phyloP scores from a whole-genome alignment of 2,888 invertebrate genomes.

The Hydriomena furcata region DNA sequence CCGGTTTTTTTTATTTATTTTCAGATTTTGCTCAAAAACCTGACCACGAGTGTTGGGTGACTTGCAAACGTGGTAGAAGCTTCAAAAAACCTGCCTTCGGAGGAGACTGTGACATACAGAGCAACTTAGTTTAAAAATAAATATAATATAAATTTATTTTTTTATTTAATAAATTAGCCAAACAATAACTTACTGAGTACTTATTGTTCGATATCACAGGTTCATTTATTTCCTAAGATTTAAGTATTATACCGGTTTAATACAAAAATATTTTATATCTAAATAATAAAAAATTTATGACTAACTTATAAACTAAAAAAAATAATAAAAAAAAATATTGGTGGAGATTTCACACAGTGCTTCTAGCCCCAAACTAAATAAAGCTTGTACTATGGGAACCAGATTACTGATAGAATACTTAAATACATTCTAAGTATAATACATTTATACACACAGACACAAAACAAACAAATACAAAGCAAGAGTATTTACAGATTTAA shows the following conservation, averaged over 20 bases:
- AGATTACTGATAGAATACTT: too few relatives aligned
- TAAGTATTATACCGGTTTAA: constrained; percentile 39
- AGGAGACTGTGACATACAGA: constrained; percentile 52
- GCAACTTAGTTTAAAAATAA: constrained; percentile 44
- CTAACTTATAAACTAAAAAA: too few relatives aligned
- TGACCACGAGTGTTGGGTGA: constrained; percentile 75
- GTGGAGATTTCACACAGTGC: too few relatives aligned
- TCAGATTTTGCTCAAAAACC: constrained; percentile 73
- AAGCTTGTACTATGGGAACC: too few relatives aligned
- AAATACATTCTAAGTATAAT: too few relatives aligned
- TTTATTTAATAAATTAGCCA: constrained; percentile 50
- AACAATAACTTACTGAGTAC: constrained; percentile 78
- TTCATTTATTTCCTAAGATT: constrained; percentile 19
- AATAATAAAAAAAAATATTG: too few relatives aligned
- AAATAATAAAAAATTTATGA: too few relatives aligned
- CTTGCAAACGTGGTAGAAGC: constrained; percentile 73
- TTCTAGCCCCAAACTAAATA: too few relatives aligned
- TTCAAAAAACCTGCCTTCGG: constrained; percentile 71
- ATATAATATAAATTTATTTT: constrained; percentile 44
- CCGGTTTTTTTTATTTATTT: constrained; percentile 29
- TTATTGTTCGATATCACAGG: constrained; percentile 81
- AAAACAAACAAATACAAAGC: too few relatives aligned
- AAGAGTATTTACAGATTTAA: too few relatives aligned
- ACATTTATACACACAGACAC: too few relatives aligned
- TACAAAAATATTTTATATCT: not conserved